Evolutionary conservation across 2,888 invertebrate species (phyloP).

Genomic region (Aplocera efformata): DNA sequence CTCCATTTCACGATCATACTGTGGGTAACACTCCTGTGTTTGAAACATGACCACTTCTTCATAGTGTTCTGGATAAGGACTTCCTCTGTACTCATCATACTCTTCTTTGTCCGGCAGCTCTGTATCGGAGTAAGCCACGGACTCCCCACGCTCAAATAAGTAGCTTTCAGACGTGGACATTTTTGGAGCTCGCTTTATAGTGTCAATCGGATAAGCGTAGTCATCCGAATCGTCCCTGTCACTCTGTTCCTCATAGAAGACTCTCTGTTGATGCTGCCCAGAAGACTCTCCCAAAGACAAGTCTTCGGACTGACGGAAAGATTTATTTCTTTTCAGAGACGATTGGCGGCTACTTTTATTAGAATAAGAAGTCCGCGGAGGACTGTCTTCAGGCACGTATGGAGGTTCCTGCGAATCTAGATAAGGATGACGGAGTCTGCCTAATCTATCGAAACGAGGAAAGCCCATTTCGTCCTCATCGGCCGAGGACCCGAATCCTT

Average conservation of each 20-base stretch:
- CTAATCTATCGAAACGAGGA: conserved; percentile 81
- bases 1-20: conserved; percentile 58
- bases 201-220: conserved; percentile 74
- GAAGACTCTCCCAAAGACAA: conserved; percentile 58
- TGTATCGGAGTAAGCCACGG: conserved; percentile 69
- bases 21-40: conserved; percentile 73
- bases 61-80: conserved; percentile 73
- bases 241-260: conserved; percentile 66
- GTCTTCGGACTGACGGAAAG: conserved; percentile 61
- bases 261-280: conserved; percentile 53
- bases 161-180: conserved; percentile 64
- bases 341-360: conserved; percentile 74
- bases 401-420: conserved; percentile 72
- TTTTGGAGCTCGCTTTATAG: conserved; percentile 74
- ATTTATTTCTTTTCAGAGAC: conserved; percentile 68
- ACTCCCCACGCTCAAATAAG: conserved; percentile 66
- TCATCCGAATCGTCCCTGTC: conserved; percentile 75
- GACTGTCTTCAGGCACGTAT: conserved; percentile 72
- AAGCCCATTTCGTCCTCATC: conserved; percentile 85
- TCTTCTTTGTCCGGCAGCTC: conserved; percentile 69
- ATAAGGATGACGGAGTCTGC: conserved; percentile 77
- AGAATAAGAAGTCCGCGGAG: conserved; percentile 68
- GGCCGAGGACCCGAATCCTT: conserved; percentile 82
- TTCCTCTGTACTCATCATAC: conserved; percentile 68
- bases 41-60: conserved; percentile 70